These are phyloP conservation scores for Eilema caniola DNA, from an alignment of 2,888 invertebrate species.

Conservation along the genomic window DNA sequence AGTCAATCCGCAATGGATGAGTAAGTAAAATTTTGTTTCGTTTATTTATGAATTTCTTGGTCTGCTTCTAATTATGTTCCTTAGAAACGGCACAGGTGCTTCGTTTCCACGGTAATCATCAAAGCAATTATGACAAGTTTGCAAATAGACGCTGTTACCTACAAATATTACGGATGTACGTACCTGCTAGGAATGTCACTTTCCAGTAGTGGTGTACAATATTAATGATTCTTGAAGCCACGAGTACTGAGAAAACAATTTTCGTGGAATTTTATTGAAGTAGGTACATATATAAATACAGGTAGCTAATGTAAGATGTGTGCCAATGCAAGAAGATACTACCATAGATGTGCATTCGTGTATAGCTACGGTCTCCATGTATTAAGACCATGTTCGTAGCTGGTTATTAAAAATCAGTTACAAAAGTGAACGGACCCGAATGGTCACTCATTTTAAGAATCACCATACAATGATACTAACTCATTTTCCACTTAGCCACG, in stretches of 20 bases:
- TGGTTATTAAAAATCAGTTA: too few relatives aligned
- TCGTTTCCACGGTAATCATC: constrained; percentile 44
- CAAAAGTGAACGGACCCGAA: too few relatives aligned
- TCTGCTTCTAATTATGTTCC: constrained; percentile 5
- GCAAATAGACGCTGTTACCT: constrained; percentile 58
- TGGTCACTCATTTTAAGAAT: too few relatives aligned
- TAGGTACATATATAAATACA: too few relatives aligned
- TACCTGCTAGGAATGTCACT: constrained; percentile 1
- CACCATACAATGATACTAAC: too few relatives aligned
- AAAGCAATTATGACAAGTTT: constrained; percentile 65
- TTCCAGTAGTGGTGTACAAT: constrained; percentile 17
- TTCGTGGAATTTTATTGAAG: constrained; percentile 26
- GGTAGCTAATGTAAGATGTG: too few relatives aligned
- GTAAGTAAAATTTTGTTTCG: not conserved
- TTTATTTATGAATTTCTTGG: constrained; percentile 4
- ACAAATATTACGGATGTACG: constrained; percentile 60
- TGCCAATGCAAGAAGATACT: too few relatives aligned
- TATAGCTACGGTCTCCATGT: too few relatives aligned
- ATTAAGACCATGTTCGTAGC: too few relatives aligned
- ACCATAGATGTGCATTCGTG: too few relatives aligned
- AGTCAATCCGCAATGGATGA: constrained; percentile 5
- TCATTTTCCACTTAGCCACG: too few relatives aligned
- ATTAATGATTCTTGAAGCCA: constrained; percentile 29
- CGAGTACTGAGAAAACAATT: constrained; percentile 3
- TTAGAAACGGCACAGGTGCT: constrained; percentile 43